These are phyloP conservation scores for Lordiphosa collinella DNA, from an alignment of 1,140 invertebrate species.

Conservation along the genomic window DNA sequence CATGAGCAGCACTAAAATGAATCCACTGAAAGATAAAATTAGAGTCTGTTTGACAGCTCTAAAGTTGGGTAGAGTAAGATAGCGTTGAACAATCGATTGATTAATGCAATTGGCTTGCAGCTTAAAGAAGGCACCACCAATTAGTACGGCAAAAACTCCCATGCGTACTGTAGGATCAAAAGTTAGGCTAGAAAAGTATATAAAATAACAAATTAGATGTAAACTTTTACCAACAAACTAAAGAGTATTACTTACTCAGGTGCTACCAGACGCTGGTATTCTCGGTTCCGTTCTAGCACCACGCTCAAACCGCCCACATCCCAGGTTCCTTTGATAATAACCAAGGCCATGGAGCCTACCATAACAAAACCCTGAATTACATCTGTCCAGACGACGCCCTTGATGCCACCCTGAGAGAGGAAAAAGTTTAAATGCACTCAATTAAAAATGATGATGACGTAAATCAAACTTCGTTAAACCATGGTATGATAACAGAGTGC, in stretches of 20 bases:
- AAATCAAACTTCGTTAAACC: too few species aligned
- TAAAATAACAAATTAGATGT: slow-evolving; percentile 24
- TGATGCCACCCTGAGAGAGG: slow-evolving; percentile 86
- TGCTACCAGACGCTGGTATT: slow-evolving; percentile 86
- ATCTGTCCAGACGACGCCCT: slow-evolving; percentile 93
- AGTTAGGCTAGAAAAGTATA: slow-evolving; percentile 81
- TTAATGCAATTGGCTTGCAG: slow-evolving; percentile 90
- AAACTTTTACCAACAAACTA: neutral
- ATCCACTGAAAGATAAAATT: slow-evolving; percentile 83
- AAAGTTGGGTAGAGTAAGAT: slow-evolving; percentile 85
- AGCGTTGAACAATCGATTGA: slow-evolving; percentile 92
- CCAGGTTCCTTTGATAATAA: slow-evolving; percentile 88
- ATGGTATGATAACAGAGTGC: too few species aligned
- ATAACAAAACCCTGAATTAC: slow-evolving; percentile 89
- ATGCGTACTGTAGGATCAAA: slow-evolving; percentile 86
- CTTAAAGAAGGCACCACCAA: slow-evolving; percentile 90
- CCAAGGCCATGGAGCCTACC: slow-evolving; percentile 89
- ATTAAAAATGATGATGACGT: too few species aligned
- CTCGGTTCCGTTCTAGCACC: slow-evolving; percentile 86
- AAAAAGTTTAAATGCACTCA: neutral
- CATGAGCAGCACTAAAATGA: slow-evolving; percentile 83
- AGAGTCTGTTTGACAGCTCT: slow-evolving; percentile 84
- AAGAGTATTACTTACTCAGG: slow-evolving; percentile 84
- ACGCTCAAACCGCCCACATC: slow-evolving; percentile 88
- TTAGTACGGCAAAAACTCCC: slow-evolving; percentile 86